phyloP scores from a whole-genome alignment of 1,140 invertebrate species.

The Elysia chlorotica region DNA sequence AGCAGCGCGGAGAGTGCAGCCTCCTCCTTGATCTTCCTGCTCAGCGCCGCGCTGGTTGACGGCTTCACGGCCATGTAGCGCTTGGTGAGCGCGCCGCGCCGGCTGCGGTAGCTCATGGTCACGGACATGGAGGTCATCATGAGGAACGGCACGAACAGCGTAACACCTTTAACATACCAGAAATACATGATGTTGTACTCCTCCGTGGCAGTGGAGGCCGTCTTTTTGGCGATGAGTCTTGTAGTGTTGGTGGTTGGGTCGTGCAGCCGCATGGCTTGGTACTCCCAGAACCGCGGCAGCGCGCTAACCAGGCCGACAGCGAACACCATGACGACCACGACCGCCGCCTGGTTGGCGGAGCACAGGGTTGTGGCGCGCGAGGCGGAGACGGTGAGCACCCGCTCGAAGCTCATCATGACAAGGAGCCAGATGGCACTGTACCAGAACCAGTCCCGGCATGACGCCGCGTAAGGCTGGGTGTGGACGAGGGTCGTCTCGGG shows the following conservation, averaged over 20 bases:
- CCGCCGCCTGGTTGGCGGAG: conserved; percentile 42
- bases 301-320: conserved; percentile 52
- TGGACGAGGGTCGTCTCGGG: conserved; percentile 35
- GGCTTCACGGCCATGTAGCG: conserved; percentile 42
- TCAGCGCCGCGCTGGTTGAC: conserved; percentile 42
- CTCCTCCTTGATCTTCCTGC: conserved; percentile 48
- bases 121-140: conserved; percentile 41
- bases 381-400: conserved; percentile 43
- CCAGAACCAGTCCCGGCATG: conserved; percentile 52
- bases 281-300: conserved; percentile 57
- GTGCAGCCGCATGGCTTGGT: conserved; percentile 29
- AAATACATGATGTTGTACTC: conserved; percentile 54
- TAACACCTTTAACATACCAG: conserved; percentile 55
- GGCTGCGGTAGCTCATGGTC: conserved; percentile 35
- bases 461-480: conserved; percentile 43
- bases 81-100: conserved; percentile 33
- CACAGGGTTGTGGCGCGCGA: conserved; percentile 42
- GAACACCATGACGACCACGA: conserved; percentile 48
- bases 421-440: conserved; percentile 55
- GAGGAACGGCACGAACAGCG: conserved; percentile 48
- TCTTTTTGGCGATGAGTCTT: conserved; percentile 35
- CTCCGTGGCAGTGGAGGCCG: conserved; percentile 35
- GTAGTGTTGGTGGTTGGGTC: conserved; percentile 35
- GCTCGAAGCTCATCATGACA: conserved; percentile 50
- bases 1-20: conserved; percentile 43